These are phyloP conservation scores for Nycticorax nycticorax DNA, from an alignment of 2,113 vertebrate species.

Conservation along the genomic window DNA sequence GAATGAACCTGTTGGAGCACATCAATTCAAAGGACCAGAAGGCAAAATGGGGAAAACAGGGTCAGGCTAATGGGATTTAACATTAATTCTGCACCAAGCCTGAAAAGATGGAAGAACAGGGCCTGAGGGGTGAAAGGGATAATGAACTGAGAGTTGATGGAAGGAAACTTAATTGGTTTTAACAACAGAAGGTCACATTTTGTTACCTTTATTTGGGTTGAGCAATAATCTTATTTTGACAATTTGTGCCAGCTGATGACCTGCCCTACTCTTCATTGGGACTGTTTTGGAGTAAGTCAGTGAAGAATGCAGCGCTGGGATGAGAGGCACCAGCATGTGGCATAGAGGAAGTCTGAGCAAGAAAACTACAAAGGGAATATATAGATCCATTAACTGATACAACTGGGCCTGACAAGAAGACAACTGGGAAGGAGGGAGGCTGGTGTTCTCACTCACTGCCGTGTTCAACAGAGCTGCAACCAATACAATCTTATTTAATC, in stretches of 20 bases:
- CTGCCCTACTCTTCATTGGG: not conserved
- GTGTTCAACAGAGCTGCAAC: not conserved
- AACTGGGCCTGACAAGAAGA: not conserved
- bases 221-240: conserved; percentile 18
- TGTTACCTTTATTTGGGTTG: conserved; percentile 42
- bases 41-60: not conserved
- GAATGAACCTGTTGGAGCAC: not conserved
- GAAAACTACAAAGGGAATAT: rapidly evolving
- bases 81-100: conserved; percentile 12
- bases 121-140: conserved; percentile 41
- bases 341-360: not conserved
- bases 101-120: conserved; percentile 32
- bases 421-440: not conserved
- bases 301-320: not conserved
- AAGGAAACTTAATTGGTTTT: conserved; percentile 49
- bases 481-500: not conserved
- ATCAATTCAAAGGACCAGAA: not conserved
- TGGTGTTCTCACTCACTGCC: not conserved
- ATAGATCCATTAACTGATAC: not conserved
- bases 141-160: conserved; percentile 49
- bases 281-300: not conserved
- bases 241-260: not conserved
- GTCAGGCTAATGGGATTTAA: conserved; percentile 59
- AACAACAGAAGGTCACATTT: conserved; percentile 48
- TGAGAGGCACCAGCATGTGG: not conserved